Conservation (phyloP, 2,888 invertebrate genomes). For the Perdita meconis region DNA sequence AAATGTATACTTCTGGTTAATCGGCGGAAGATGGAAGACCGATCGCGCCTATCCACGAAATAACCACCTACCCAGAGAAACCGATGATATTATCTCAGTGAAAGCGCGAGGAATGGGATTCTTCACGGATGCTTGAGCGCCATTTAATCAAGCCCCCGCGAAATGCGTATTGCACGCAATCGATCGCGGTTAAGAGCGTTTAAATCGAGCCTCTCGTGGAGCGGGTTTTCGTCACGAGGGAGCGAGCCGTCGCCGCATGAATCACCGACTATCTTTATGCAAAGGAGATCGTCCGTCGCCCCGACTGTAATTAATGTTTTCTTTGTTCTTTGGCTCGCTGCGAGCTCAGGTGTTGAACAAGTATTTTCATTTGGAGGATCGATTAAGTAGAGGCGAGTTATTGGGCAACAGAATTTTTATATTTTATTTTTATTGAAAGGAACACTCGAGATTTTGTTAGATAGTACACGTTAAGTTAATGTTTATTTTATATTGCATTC, state of each 20-base stretch:
- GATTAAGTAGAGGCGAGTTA: too few species aligned
- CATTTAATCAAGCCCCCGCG: slow-evolving; percentile 29
- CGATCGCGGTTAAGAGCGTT: slow-evolving; percentile 35
- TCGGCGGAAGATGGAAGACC: neutral
- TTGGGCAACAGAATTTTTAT: too few species aligned
- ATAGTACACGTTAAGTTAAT: too few species aligned
- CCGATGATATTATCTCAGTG: slow-evolving; percentile 50
- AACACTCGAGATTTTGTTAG: too few species aligned
- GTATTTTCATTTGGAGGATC: neutral
- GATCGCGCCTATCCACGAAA: slow-evolving; percentile 24
- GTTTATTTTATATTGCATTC: too few species aligned
- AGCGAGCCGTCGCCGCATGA: neutral
- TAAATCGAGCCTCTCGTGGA: slow-evolving; percentile 8
- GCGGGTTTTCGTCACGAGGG: slow-evolving; percentile 19
- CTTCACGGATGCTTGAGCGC: slow-evolving; percentile 47
- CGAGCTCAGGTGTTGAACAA: neutral
- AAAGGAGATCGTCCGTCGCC: neutral
- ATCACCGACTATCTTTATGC: slow-evolving; percentile 3
- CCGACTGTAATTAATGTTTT: slow-evolving; percentile 22
- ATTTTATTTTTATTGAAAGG: too few species aligned
- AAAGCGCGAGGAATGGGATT: slow-evolving; percentile 48
- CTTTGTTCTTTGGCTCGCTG: neutral
- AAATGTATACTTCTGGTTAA: neutral
- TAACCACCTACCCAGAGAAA: slow-evolving; percentile 45
- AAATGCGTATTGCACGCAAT: slow-evolving; percentile 30